Percentiles rank a stretch among this genome's conserved stretches.
Evolutionary conservation across 2,797 vertebrate genomes (phyloP).

Genomic region (Florisuga fusca): DNA sequence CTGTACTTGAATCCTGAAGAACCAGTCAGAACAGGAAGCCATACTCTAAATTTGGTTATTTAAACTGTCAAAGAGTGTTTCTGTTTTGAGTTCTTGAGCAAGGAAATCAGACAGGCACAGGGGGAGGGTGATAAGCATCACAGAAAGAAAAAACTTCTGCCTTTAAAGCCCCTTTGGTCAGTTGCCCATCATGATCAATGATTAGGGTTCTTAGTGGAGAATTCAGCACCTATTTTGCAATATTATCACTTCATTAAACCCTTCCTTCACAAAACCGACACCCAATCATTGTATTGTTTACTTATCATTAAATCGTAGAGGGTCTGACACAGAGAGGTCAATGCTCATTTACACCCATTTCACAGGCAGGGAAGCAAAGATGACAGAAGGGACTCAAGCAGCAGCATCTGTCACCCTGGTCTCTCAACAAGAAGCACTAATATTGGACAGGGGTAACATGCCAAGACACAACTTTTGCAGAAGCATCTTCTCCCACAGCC

Average conservation of each 20-base stretch:
- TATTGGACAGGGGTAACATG: accelerated
- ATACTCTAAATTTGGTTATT: conserved; percentile 64
- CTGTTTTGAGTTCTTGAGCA: conserved; percentile 59
- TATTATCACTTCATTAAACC: conserved; percentile 61
- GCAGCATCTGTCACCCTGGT: not conserved
- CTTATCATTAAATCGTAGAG: conserved; percentile 26
- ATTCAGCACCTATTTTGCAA: conserved; percentile 65
- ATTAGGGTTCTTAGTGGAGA: conserved; percentile 22
- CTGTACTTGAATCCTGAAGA: conserved; percentile 55
- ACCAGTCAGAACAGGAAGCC: conserved; percentile 70
- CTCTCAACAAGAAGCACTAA: not conserved
- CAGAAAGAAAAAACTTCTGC: conserved; percentile 40
- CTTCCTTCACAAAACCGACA: conserved; percentile 1
- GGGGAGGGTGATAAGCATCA: conserved; percentile 34
- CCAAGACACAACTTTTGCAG: not conserved
- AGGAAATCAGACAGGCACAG: conserved; percentile 36
- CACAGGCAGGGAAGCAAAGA: not conserved
- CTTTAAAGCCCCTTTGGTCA: conserved; percentile 38
- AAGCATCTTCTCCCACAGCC: not conserved
- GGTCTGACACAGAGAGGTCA: conserved; percentile 10
- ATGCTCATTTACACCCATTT: conserved; percentile 26
- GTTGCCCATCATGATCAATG: conserved; percentile 55
- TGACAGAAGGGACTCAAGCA: not conserved
- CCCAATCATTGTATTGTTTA: conserved; percentile 5
- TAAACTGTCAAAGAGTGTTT: conserved; percentile 67